Percentiles rank a stretch among this genome's conserved stretches.
phyloP scores from a whole-genome alignment of 92 coral and sea anemone genomes.

The Hydrozoanthus gracilis region DNA sequence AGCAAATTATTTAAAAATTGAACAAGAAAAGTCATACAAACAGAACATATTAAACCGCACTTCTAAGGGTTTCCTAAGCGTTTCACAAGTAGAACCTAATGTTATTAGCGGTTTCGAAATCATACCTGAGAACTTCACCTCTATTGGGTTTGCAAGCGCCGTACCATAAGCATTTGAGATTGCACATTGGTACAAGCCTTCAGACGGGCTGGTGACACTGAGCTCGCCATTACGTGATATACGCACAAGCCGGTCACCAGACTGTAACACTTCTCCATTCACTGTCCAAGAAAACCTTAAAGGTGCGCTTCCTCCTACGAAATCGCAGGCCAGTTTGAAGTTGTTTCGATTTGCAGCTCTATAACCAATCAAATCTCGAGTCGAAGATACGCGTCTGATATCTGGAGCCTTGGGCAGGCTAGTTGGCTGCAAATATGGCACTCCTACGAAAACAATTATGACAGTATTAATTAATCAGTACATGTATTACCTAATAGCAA shows the following conservation, averaged over 20 bases:
- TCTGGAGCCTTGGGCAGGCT: not conserved
- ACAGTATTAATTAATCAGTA: no score
- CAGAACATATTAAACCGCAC: no score
- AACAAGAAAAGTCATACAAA: no score
- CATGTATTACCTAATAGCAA: no score
- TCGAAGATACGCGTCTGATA: not conserved
- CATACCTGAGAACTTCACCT: constrained; percentile 32
- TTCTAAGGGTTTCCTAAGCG: no score
- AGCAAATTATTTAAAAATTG: no score
- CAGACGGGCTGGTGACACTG: not conserved
- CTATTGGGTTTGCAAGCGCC: constrained; percentile 27
- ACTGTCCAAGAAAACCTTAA: constrained; percentile 18
- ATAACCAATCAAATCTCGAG: constrained; percentile 1
- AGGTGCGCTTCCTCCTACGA: not conserved
- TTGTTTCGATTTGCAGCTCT: constrained; percentile 12
- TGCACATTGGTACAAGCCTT: constrained; percentile 33
- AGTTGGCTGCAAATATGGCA: no score
- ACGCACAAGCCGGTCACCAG: not conserved
- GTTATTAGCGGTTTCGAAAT: not conserved
- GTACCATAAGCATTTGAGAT: constrained; percentile 25
- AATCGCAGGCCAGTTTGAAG: not conserved
- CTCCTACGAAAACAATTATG: no score
- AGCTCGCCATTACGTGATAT: constrained; percentile 10
- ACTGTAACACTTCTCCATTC: not conserved
- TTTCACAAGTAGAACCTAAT: not conserved